Conservation (phyloP, 1,140 invertebrate species). For the Zaprionus nigranus region DNA sequence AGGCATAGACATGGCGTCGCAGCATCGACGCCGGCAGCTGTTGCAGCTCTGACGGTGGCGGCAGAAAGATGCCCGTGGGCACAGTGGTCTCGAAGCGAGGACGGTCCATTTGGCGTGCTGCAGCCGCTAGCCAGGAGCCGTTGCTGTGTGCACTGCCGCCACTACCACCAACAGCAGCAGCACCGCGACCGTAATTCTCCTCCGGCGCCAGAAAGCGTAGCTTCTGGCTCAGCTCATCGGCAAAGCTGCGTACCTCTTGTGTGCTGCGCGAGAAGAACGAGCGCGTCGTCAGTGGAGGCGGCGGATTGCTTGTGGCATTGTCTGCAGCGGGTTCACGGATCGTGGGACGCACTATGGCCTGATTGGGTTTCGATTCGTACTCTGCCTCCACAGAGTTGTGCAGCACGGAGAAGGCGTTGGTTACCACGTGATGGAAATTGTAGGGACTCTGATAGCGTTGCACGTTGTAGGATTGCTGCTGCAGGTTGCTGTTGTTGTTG, state of each 20-base stretch:
- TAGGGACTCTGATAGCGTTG: slow-evolving; percentile 68
- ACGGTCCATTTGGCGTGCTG: slow-evolving; percentile 63
- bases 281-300: slow-evolving; percentile 42
- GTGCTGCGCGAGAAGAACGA: slow-evolving; percentile 70
- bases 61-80: slow-evolving; percentile 90
- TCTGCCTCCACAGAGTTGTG: slow-evolving; percentile 62
- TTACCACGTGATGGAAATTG: slow-evolving; percentile 71
- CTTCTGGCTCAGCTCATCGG: slow-evolving; percentile 79
- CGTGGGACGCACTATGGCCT: slow-evolving; percentile 85
- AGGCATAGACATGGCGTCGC: slow-evolving; percentile 75
- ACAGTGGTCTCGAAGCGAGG: slow-evolving; percentile 92
- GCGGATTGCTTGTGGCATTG: slow-evolving; percentile 16
- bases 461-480: slow-evolving; percentile 48
- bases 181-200: slow-evolving; percentile 60
- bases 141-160: slow-evolving; percentile 15
- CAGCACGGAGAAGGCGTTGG: slow-evolving; percentile 71
- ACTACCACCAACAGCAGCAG: slow-evolving; percentile 24
- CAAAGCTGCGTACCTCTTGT: slow-evolving; percentile 69
- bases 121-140: slow-evolving; percentile 29
- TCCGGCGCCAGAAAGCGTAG: slow-evolving; percentile 71
- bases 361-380: slow-evolving; percentile 84
- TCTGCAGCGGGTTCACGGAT: slow-evolving; percentile 62
- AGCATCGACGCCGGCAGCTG: slow-evolving; percentile 84
- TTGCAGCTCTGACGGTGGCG: slow-evolving; percentile 90
- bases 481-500: slow-evolving; percentile 13